These are phyloP conservation scores for Trinorchestia longiramus DNA, from an alignment of 1,140 invertebrate species.

Conservation along the genomic window DNA sequence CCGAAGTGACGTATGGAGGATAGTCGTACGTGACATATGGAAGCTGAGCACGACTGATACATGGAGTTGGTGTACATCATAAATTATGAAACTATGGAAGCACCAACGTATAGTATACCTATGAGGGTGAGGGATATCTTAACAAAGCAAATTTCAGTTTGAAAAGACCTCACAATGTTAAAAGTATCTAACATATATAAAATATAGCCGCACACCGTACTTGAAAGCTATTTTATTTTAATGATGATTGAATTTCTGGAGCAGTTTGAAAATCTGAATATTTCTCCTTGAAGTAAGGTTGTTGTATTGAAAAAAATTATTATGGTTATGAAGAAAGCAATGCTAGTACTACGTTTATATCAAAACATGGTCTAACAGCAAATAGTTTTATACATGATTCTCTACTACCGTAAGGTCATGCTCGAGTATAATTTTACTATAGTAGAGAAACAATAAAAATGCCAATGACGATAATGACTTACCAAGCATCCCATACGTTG, in stretches of 20 bases:
- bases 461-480: no score
- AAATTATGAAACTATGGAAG: not conserved
- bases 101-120: not conserved
- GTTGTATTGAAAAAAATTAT: not conserved
- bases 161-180: not conserved
- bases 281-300: not conserved
- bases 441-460: no score
- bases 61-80: not conserved
- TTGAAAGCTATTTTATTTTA: no score
- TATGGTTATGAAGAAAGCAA: not conserved
- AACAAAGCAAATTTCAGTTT: not conserved
- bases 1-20: not conserved
- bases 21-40: not conserved
- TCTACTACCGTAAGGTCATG: not conserved
- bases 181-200: not conserved
- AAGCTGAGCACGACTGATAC: not conserved
- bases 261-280: not conserved
- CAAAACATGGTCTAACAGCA: not conserved
- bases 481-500: no score
- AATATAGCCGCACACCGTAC: no score
- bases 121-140: not conserved
- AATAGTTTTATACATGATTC: not conserved
- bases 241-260: no score
- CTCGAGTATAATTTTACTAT: no score
- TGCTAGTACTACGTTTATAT: not conserved